Base-by-base conservation (phyloP, 2,888 invertebrate genomes). In the Latrodectus hesperus region DNA sequence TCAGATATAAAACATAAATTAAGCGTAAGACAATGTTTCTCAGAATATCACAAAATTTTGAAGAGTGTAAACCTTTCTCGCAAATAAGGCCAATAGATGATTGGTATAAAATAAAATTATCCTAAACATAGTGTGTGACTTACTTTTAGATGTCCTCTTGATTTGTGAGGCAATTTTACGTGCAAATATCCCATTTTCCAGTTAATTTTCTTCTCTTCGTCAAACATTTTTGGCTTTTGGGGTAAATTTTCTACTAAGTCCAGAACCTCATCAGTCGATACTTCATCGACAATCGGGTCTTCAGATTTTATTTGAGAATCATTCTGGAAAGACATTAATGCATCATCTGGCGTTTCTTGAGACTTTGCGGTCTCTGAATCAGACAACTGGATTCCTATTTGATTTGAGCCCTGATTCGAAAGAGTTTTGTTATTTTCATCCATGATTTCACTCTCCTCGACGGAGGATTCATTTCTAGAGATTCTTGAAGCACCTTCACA, bases 111-210 rank as follows among this genome's bases (percentile, higher is more conserved):
- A 38, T 38, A 38, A 38, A 38, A 38, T 38, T 4, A 38, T 38
- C 0, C 0, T 6, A 38, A 38, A 38, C 6, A 38, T 38, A 38
- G 8, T 14, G 51, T 10, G n/a, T 17, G n/a, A 14, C 17, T 78
- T 84, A 83, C 88, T 72, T 88, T 88, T n/a, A 83, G 49, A 17
- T 78, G 60, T 1, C 80, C 68, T 68, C 88, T 81, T 16, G 85
- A 52, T 55, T 88, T 88, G 16, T 75, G 76, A 14, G 89, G 85
- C 12, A 88, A 22, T 26, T 89, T 89, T 11, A 89, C 85, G 6
- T 88, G 84, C 51, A 89, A 72, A 65, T 84, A 85, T 14, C 89
- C 89, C 17, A 76, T 75, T 71, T 86, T 89, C 88, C 88, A 88
- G 12, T 84, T 84, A 1, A 73, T 51, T 75, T 80, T 88, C 51